phyloP scores from a whole-genome alignment of 2,113 vertebrate genomes.

The Cynoglossus semilaevis region DNA sequence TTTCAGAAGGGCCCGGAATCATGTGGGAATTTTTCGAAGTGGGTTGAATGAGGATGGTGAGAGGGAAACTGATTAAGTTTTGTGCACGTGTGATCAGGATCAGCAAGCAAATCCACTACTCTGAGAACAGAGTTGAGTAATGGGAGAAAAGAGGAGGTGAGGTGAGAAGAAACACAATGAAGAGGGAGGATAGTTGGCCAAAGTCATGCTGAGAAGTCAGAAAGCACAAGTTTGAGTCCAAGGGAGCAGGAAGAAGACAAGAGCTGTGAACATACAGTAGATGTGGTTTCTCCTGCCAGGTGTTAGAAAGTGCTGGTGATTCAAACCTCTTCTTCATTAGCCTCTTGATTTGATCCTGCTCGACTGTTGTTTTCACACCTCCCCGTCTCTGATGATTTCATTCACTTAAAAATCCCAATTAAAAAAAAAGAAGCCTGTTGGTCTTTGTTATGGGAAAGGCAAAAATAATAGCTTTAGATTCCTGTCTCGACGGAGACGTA shows the following conservation, averaged over 20 bases:
- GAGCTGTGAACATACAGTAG: not conserved
- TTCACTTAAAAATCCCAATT: slow-evolving; percentile 52
- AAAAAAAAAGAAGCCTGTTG: slow-evolving; percentile 44
- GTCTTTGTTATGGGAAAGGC: slow-evolving; percentile 36
- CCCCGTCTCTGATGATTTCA: slow-evolving; percentile 57
- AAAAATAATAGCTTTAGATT: slow-evolving; percentile 51
- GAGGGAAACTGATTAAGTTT: slow-evolving; percentile 68
- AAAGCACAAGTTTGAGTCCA: not conserved
- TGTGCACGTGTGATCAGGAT: slow-evolving; percentile 62
- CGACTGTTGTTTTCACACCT: slow-evolving; percentile 25
- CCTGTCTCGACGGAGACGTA: slow-evolving; percentile 36
- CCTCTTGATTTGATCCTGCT: slow-evolving; percentile 21
- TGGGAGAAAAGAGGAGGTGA: slow-evolving; percentile 24
- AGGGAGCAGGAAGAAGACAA: not conserved
- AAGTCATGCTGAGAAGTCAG: not conserved
- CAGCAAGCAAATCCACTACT: slow-evolving; percentile 52
- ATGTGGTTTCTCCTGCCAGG: no score
- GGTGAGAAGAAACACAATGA: slow-evolving; percentile 21
- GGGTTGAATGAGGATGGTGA: slow-evolving; percentile 52
- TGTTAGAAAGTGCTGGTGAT: slow-evolving; percentile 23
- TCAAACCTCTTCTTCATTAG: slow-evolving; percentile 39
- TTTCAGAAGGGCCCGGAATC: slow-evolving; percentile 45
- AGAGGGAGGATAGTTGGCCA: not conserved
- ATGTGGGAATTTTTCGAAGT: slow-evolving; percentile 48
- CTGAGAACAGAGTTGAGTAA: slow-evolving; percentile 28